Evolutionary conservation across 2,797 vertebrate species (phyloP).

Genomic region (Nyctibius grandis): DNA sequence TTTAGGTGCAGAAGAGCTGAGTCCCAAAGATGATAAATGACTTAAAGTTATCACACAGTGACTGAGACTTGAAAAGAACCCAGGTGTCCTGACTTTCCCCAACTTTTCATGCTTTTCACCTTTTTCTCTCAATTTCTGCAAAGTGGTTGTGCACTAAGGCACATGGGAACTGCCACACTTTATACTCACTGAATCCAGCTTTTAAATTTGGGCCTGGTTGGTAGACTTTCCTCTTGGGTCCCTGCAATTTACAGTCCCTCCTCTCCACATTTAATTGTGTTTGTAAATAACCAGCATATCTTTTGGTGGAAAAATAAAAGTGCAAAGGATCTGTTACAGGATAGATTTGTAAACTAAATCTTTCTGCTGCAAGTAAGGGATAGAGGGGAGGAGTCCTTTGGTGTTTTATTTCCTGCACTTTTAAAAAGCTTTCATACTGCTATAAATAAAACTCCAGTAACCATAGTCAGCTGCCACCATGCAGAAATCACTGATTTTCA

Average conservation of each 20-base stretch:
- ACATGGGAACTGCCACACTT: neutral
- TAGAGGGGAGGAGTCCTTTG: neutral
- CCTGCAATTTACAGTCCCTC: conserved; percentile 30
- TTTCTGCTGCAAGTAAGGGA: neutral
- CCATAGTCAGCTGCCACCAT: neutral
- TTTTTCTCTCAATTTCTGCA: neutral
- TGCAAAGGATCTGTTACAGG: neutral
- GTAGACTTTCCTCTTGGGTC: conserved; percentile 14
- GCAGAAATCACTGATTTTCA: neutral
- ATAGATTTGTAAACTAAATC: conserved; percentile 26
- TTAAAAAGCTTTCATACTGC: conserved; percentile 10
- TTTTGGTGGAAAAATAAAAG: conserved; percentile 30
- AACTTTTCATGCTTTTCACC: neutral
- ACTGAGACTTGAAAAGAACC: neutral
- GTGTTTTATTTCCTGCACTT: conserved; percentile 15
- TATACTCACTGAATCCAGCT: neutral
- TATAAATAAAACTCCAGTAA: conserved; percentile 28
- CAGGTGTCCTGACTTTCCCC: neutral
- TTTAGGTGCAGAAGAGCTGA: neutral
- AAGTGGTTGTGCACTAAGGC: neutral
- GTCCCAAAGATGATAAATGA: neutral
- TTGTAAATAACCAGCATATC: conserved; percentile 47
- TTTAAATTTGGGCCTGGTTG: neutral
- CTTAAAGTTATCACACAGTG: neutral
- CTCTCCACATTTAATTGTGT: conserved; percentile 47